Evolutionary conservation across 2,888 invertebrate species (phyloP), one percentile per base, ranked within the genome.

Genomic region (Dioctria linearis): DNA sequence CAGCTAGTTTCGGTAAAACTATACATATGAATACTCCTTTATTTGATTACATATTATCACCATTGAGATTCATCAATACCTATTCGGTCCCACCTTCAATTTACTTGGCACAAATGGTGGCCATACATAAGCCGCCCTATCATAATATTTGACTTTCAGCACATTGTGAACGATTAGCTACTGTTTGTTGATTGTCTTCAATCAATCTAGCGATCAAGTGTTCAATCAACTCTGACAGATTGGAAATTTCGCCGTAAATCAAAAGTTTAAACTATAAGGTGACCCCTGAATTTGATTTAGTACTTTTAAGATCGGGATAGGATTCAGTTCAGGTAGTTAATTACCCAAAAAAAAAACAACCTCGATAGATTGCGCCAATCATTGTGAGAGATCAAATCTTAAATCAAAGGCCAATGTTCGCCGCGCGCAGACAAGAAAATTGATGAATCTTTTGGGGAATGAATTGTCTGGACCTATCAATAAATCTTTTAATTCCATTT

Each of bases 361-460:
- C 76, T 76, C 46, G 43, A 49, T 37, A 43, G 76, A 76, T 73
- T 73, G 73, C 57, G 42, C 73, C 61, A 61, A 63, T 61, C 76
- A 61, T 40, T 76, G 61, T 63, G 37, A 61, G 25, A 25, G 76
- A 76, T 76, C 63, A 69, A 80, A 80, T 80, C 80, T 67, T 57
- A 61, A 80, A 78, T 51, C 78, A 80, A 80, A 76, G 76, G 46
- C 54, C 59, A 73, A 76, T 46, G 37, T 73, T 75, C 46, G 59
- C 57, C 51, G 65, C 71, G 25, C 25, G 79, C 73, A 81, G 81
- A 81, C 81, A 81, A 73, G 81, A 81, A 81, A 81, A 79, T 81
- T 81, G 81, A 81, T 81, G 81, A 79, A 81, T 75, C 59, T 65
- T 9, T 40, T 25, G 25, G 25, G 37, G 46, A 43, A 57, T 42